These are phyloP conservation scores for Pagrus major DNA, from an alignment of 2,113 vertebrate species.

Conservation along the genomic window DNA sequence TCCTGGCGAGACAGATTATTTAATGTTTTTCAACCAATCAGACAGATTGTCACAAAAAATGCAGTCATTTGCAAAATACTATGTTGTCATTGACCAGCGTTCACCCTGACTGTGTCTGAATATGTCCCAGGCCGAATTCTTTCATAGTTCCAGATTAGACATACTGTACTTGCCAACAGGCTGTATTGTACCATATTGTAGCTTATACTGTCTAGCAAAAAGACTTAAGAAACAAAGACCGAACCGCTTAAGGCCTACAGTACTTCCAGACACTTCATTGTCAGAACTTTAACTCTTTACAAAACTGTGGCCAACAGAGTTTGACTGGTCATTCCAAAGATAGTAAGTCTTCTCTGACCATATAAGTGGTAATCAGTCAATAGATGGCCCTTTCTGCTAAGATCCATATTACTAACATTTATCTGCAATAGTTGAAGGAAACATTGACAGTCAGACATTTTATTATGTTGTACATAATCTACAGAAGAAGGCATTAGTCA, in stretches of 20 bases:
- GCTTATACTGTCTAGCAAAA: slow-evolving; percentile 10
- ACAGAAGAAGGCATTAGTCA: background rate
- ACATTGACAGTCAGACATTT: background rate
- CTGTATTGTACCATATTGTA: slow-evolving; percentile 12
- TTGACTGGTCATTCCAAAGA: slow-evolving; percentile 25
- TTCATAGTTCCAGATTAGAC: slow-evolving; percentile 4
- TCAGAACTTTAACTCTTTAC: slow-evolving; percentile 27
- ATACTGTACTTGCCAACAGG: background rate
- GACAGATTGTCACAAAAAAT: background rate
- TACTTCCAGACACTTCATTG: slow-evolving; percentile 38
- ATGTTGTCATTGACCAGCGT: background rate
- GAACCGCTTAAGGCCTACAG: slow-evolving; percentile 17
- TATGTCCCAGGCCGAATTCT: background rate
- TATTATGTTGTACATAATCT: background rate
- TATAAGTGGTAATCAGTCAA: background rate
- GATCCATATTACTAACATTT: background rate
- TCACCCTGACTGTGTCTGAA: background rate
- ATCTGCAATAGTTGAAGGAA: background rate
- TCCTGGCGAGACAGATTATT: background rate
- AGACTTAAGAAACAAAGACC: slow-evolving; percentile 2
- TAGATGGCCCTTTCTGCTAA: background rate
- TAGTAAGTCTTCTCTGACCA: background rate
- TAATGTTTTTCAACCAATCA: background rate
- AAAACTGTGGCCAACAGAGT: slow-evolving; percentile 12
- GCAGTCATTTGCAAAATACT: background rate